phyloP scores from a whole-genome alignment of 2,888 invertebrate genomes.

The Cactoblastis cactorum region DNA sequence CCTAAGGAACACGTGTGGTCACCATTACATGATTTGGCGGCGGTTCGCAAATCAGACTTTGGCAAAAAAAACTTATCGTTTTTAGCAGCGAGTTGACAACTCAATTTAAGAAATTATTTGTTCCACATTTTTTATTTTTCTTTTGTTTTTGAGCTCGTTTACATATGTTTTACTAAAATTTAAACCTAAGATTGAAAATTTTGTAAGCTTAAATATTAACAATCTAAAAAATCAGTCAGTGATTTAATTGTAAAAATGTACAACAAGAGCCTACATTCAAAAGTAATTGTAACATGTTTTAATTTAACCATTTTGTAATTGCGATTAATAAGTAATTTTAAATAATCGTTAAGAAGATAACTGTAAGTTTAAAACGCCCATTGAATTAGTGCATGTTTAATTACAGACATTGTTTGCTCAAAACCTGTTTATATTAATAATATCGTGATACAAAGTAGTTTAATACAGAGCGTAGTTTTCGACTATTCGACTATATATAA shows the following conservation, averaged over 20 bases:
- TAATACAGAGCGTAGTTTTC: slow-evolving; percentile 35
- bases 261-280: too few species aligned
- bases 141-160: neutral
- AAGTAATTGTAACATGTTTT: too few species aligned
- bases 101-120: neutral
- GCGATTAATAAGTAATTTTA: neutral
- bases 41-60: neutral
- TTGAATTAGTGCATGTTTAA: slow-evolving; percentile 13
- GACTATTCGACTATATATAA: too few species aligned
- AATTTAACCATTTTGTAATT: neutral
- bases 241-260: too few species aligned
- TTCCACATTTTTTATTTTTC: neutral
- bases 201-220: too few species aligned
- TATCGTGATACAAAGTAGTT: slow-evolving; percentile 41
- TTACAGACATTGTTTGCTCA: slow-evolving; percentile 22
- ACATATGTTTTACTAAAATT: neutral
- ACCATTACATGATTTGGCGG: slow-evolving; percentile 25
- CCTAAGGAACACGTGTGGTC: slow-evolving; percentile 38
- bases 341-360: slow-evolving; percentile 2
- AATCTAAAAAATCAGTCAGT: too few species aligned
- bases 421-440: slow-evolving; percentile 31
- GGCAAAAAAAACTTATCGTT: neutral
- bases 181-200: neutral
- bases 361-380: slow-evolving; percentile 1
- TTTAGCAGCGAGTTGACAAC: neutral